Conservation (phyloP, 2,888 invertebrate genomes). For the Matsumyia berberina region DNA sequence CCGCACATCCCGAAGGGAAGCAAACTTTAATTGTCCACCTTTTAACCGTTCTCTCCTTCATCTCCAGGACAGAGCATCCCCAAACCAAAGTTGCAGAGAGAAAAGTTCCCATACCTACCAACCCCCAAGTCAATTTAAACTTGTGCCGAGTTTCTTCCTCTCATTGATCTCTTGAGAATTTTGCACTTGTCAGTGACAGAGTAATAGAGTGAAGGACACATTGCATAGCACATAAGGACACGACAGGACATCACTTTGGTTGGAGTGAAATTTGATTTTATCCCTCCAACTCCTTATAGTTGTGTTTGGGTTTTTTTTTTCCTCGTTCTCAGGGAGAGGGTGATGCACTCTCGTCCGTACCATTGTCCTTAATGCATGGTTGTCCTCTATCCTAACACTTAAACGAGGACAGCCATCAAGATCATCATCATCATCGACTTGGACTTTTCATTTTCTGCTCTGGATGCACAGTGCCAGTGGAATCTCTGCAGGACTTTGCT, state of each 20-base stretch:
- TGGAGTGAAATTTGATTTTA: constrained; percentile 71
- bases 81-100: constrained; percentile 38
- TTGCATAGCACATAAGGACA: constrained; percentile 65
- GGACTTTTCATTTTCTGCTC: constrained; percentile 35
- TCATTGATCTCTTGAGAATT: constrained; percentile 70
- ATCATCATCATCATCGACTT: constrained; percentile 54
- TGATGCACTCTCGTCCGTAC: constrained; percentile 44
- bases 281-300: constrained; percentile 11
- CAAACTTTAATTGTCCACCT: constrained; percentile 74
- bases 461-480: constrained; percentile 16
- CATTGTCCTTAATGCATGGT: constrained; percentile 68
- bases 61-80: background rate
- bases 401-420: constrained; percentile 47
- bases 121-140: constrained; percentile 60
- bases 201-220: constrained; percentile 66
- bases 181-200: constrained; percentile 71
- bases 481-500: constrained; percentile 2
- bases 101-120: constrained; percentile 40
- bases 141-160: constrained; percentile 54
- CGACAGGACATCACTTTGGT: constrained; percentile 74
- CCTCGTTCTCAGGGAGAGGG: constrained; percentile 1
- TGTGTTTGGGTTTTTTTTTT: background rate
- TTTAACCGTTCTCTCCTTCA: constrained; percentile 25
- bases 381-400: constrained; percentile 26
- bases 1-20: constrained; percentile 58